Conservation (phyloP, 2,888 invertebrate species). For the Morpho deidamia region DNA sequence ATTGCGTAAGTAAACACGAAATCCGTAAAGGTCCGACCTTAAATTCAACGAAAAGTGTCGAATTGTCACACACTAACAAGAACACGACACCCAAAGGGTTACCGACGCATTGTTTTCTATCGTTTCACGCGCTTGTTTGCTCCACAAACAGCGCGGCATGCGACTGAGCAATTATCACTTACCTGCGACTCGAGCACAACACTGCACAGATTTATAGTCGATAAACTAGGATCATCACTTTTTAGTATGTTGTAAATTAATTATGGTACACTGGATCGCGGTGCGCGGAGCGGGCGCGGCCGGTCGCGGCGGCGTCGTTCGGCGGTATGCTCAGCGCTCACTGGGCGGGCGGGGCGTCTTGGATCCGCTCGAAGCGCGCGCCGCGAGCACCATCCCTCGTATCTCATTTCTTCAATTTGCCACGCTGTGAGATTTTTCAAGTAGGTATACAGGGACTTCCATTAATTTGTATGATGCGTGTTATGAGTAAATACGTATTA, state of each 20-base stretch:
- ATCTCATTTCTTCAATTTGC: conserved; percentile 29
- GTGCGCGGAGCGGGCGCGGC: conserved; percentile 50
- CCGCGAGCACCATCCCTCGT: conserved; percentile 45
- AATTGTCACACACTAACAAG: conserved; percentile 53
- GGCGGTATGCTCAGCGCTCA: conserved; percentile 30
- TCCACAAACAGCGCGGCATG: conserved; percentile 60
- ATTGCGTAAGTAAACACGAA: conserved; percentile 1
- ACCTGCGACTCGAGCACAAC: conserved; percentile 75
- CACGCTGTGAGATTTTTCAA: conserved; percentile 18
- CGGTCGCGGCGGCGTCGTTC: conserved; percentile 55
- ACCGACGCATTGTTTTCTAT: conserved; percentile 45
- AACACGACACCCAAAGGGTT: conserved; percentile 45
- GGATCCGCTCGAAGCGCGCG: conserved; percentile 42
- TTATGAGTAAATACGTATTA: background rate
- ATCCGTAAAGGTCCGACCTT: conserved; percentile 19
- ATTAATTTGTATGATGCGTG: conserved; percentile 12
- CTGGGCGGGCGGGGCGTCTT: conserved; percentile 59
- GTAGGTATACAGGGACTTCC: conserved; percentile 10
- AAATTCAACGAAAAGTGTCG: conserved; percentile 38
- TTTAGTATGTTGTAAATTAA: conserved; percentile 71
- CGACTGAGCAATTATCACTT: conserved; percentile 74
- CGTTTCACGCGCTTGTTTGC: conserved; percentile 51
- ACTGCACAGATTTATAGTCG: conserved; percentile 74
- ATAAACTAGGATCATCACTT: conserved; percentile 76
- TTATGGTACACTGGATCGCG: conserved; percentile 61